phyloP scores from a whole-genome alignment of 2,888 invertebrate genomes.

The Ennomos erosarius region DNA sequence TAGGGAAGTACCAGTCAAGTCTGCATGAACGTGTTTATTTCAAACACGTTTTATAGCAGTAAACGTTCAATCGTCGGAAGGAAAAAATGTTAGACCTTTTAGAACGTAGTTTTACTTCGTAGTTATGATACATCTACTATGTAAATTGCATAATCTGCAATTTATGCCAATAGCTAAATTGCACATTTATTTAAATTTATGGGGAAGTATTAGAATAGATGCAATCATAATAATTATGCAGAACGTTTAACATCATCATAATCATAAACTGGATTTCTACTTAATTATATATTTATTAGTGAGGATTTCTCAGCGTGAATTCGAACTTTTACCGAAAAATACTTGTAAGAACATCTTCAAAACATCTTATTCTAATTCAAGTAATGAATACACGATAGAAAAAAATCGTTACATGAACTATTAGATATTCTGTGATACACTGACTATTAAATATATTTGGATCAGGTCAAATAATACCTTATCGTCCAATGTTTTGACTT shows the following conservation, averaged over 20 bases:
- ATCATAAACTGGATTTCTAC: not conserved
- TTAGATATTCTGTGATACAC: constrained; percentile 1
- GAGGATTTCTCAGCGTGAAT: too few species aligned
- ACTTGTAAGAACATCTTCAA: too few species aligned
- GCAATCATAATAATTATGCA: constrained; percentile 10
- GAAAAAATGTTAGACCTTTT: constrained; percentile 5
- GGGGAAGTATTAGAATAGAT: not conserved
- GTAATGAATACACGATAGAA: not conserved
- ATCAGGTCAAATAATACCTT: constrained; percentile 35
- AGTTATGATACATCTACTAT: not conserved
- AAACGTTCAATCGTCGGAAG: constrained; percentile 30
- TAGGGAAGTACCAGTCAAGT: constrained; percentile 40
- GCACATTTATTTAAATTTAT: not conserved
- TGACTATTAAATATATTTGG: constrained; percentile 31
- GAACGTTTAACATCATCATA: constrained; percentile 4
- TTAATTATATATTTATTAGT: not conserved
- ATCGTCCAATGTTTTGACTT: constrained; percentile 42
- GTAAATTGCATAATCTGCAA: constrained; percentile 10
- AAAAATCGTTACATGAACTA: not conserved
- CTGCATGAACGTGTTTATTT: constrained; percentile 42
- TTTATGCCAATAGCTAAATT: not conserved
- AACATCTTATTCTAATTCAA: too few species aligned
- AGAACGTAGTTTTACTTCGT: constrained; percentile 10
- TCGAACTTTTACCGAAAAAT: too few species aligned
- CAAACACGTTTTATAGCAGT: constrained; percentile 37